A percentile compares a stretch with the other conserved stretches of the same genome.
These are phyloP conservation scores for Clarias laeviceps DNA, from an alignment of 2,797 vertebrate species.

Conservation along the genomic window DNA sequence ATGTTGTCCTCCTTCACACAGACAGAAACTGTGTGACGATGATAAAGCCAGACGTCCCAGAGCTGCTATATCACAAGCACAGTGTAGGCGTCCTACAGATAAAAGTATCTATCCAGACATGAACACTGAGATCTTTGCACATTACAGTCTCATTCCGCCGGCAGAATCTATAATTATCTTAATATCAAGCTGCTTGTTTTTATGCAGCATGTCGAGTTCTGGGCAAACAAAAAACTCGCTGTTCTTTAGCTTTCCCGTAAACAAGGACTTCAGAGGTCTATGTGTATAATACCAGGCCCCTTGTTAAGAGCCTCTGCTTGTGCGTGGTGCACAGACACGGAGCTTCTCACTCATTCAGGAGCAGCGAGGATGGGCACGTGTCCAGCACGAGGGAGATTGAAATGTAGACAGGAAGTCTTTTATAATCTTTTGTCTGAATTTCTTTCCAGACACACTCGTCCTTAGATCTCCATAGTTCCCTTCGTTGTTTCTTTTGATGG, in stretches of 20 bases:
- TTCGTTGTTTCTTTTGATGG: neutral
- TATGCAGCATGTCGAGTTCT: neutral
- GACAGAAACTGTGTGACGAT: neutral
- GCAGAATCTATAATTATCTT: slow-evolving; percentile 14
- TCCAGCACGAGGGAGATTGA: neutral
- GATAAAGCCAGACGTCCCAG: slow-evolving; percentile 29
- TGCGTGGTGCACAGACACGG: neutral
- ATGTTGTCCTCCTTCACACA: neutral
- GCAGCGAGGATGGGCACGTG: neutral
- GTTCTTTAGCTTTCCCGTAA: slow-evolving; percentile 11
- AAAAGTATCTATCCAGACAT: slow-evolving; percentile 41
- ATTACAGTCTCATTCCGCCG: neutral
- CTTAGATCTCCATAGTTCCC: slow-evolving; percentile 13
- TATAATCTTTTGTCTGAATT: slow-evolving; percentile 13
- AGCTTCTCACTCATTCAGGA: neutral
- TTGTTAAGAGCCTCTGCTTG: slow-evolving; percentile 9
- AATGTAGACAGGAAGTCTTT: slow-evolving; percentile 12
- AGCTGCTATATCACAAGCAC: slow-evolving; percentile 24
- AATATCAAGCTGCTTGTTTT: slow-evolving; percentile 29
- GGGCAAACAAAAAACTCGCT: slow-evolving; percentile 1
- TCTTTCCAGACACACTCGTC: slow-evolving; percentile 14
- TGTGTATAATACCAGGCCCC: slow-evolving; percentile 8
- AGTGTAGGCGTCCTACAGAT: neutral
- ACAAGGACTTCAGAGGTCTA: slow-evolving; percentile 21
- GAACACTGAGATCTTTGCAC: slow-evolving; percentile 23